Percentiles rank a stretch among this genome's conserved stretches.
phyloP scores from a whole-genome alignment of 2,797 vertebrate species.

The Acanthiza pusilla region DNA sequence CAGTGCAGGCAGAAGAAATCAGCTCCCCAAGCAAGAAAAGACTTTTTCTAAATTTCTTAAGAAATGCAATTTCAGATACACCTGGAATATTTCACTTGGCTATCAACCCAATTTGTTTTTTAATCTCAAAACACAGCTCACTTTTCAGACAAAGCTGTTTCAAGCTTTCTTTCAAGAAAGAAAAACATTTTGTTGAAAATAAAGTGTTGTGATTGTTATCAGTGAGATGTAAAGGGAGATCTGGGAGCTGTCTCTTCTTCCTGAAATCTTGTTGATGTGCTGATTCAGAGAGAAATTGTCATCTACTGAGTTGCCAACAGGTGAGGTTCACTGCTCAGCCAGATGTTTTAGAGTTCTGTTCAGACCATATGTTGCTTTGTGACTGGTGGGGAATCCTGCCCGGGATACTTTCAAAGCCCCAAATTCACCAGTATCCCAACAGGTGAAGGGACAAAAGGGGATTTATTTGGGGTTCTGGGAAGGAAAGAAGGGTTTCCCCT shows the following conservation, averaged over 20 bases:
- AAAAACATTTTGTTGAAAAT: neutral
- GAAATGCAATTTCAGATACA: neutral
- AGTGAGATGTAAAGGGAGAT: neutral
- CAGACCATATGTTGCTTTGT: neutral
- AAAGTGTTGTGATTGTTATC: neutral
- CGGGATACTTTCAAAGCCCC: neutral
- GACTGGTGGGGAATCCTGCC: neutral
- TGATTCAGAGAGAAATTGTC: neutral
- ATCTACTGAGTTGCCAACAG: neutral
- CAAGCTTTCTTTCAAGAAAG: neutral
- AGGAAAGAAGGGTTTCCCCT: neutral
- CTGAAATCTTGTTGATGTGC: neutral
- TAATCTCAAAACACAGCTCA: neutral
- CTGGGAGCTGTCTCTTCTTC: neutral
- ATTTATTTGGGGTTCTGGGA: neutral
- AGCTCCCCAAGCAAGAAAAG: neutral
- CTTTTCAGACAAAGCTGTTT: neutral
- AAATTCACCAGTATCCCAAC: neutral
- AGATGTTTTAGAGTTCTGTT: neutral
- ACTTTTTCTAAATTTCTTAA: neutral
- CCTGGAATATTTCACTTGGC: neutral
- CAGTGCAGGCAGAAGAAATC: neutral
- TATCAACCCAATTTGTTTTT: neutral
- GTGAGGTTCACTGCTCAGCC: neutral
- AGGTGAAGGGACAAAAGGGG: neutral